These are phyloP conservation scores for Mythimna impura DNA, from an alignment of 2,888 invertebrate species.

Conservation along the genomic window DNA sequence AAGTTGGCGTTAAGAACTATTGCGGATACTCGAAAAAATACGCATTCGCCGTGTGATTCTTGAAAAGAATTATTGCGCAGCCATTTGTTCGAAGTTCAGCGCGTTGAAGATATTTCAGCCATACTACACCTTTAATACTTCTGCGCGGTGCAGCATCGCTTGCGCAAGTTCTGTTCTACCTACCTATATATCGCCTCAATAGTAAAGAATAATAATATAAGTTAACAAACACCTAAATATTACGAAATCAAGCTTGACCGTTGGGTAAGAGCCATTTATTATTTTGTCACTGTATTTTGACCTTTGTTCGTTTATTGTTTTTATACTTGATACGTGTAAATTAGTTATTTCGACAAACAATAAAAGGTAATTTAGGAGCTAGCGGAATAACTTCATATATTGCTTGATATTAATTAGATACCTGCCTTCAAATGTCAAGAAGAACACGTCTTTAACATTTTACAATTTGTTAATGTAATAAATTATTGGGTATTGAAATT, in stretches of 20 bases:
- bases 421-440: slow-evolving; percentile 37
- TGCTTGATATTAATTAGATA: slow-evolving; percentile 13
- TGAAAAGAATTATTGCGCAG: no score
- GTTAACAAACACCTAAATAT: slow-evolving; percentile 16
- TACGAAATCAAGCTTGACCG: slow-evolving; percentile 12
- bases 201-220: slow-evolving; percentile 4
- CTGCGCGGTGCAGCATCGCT: background rate
- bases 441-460: slow-evolving; percentile 23
- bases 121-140: background rate
- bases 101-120: no score
- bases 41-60: no score
- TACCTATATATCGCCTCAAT: background rate
- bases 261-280: slow-evolving; percentile 3
- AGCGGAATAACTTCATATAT: background rate
- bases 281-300: slow-evolving; percentile 8
- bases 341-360: slow-evolving; percentile 11
- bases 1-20: no score
- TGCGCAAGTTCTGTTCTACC: background rate
- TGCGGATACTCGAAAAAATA: no score
- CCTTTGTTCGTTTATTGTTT: slow-evolving; percentile 12
- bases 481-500: slow-evolving; percentile 10
- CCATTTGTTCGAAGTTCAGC: no score
- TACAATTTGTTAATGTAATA: slow-evolving; percentile 18
- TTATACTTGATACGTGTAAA: background rate
- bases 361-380: slow-evolving; percentile 7